Conservation (phyloP, 2,888 invertebrate genomes). For the Xanthorhoe spadicearia region DNA sequence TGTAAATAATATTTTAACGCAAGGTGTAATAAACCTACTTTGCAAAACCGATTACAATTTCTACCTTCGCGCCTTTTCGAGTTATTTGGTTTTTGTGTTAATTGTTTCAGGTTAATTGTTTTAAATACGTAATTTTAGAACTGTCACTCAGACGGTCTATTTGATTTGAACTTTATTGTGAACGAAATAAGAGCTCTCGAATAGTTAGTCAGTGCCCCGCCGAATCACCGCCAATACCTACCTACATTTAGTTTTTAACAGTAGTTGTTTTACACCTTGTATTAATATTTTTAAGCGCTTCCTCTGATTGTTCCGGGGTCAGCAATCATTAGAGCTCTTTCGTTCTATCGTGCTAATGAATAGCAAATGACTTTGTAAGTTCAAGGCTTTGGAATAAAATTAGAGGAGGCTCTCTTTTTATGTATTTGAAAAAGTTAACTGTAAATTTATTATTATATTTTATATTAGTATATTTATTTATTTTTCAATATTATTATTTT, state of each 20-base stretch:
- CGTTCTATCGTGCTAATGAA: constrained; percentile 43
- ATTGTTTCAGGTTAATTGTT: too few relatives aligned
- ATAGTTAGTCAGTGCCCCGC: too few relatives aligned
- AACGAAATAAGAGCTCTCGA: too few relatives aligned
- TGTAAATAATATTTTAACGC: constrained; percentile 47
- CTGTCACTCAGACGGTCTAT: too few relatives aligned
- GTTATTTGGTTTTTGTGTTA: too few relatives aligned
- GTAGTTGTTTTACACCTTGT: background rate
- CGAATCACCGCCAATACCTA: too few relatives aligned
- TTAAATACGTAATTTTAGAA: too few relatives aligned
- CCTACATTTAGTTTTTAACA: background rate
- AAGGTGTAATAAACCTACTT: background rate
- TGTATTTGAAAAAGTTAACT: background rate
- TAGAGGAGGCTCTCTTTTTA: constrained; percentile 19
- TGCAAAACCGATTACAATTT: background rate
- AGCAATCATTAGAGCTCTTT: constrained; percentile 44
- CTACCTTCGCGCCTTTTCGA: too few relatives aligned
- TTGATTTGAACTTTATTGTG: too few relatives aligned
- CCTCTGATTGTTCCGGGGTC: constrained; percentile 49
- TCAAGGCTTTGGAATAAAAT: constrained; percentile 25
- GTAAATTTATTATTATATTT: too few relatives aligned
- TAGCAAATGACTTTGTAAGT: constrained; percentile 37
- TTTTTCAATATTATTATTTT: too few relatives aligned
- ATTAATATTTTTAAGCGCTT: constrained; percentile 45
- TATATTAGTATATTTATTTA: too few relatives aligned